These are phyloP conservation scores for Tiaroga cobitis DNA, from an alignment of 2,797 vertebrate genomes.

Conservation along the genomic window DNA sequence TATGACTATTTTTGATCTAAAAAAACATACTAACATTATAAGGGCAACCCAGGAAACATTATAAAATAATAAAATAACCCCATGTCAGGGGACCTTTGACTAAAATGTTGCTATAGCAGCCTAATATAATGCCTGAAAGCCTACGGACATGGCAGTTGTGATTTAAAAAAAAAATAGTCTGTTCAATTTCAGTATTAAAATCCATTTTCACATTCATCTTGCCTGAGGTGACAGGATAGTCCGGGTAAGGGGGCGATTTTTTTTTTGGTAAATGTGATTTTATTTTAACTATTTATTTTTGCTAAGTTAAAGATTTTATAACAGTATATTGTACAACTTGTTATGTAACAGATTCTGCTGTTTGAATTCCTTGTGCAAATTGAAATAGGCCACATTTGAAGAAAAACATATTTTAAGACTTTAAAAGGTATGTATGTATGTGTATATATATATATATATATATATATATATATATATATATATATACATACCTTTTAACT, in stretches of 20 bases:
- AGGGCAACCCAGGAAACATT: no score
- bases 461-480: neutral
- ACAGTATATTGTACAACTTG: neutral
- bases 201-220: no score
- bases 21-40: no score
- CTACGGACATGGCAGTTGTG: no score
- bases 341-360: neutral
- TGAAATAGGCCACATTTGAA: neutral
- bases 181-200: no score
- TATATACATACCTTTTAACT: neutral
- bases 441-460: conserved; percentile 9
- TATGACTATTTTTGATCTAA: no score
- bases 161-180: no score
- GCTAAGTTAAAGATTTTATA: neutral
- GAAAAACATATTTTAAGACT: neutral
- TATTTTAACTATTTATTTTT: neutral
- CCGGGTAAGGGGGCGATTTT: no score
- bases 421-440: neutral
- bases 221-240: no score
- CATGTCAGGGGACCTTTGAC: no score
- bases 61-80: no score
- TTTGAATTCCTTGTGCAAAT: neutral
- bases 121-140: no score
- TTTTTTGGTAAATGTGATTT: neutral
- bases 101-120: neutral